Evolutionary conservation across 2,888 invertebrate genomes (phyloP).

Genomic region (Microchrysa polita): DNA sequence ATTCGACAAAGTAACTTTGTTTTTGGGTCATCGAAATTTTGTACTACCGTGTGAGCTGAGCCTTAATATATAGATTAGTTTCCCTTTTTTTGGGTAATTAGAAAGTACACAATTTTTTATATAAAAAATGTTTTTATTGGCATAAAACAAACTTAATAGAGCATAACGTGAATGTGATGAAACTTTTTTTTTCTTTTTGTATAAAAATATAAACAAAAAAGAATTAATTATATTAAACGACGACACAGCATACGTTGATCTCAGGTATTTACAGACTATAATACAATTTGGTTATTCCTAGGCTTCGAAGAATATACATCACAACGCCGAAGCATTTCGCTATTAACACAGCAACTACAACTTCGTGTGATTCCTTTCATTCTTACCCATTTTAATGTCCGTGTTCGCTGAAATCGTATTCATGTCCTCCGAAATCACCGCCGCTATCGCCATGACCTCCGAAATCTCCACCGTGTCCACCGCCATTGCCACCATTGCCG

Average conservation of each 20-base stretch:
- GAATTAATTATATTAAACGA: constrained; percentile 39
- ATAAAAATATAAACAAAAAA: constrained; percentile 37
- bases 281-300: constrained; percentile 38
- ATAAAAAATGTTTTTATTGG: constrained; percentile 23
- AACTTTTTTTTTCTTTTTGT: constrained; percentile 39
- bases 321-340: background rate
- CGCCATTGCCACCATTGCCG: constrained; percentile 48
- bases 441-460: constrained; percentile 47
- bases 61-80: too few species aligned
- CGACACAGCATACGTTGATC: constrained; percentile 43
- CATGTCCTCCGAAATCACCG: constrained; percentile 47
- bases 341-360: too few species aligned
- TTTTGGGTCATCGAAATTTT: too few species aligned
- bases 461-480: constrained; percentile 51
- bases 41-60: too few species aligned
- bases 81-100: too few species aligned
- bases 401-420: constrained; percentile 53
- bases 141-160: constrained; percentile 45
- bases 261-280: constrained; percentile 44
- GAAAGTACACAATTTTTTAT: too few species aligned
- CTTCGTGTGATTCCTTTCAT: background rate
- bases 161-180: constrained; percentile 42
- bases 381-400: constrained; percentile 29
- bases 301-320: background rate
- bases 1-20: too few species aligned